Conservation (phyloP, 2,888 invertebrate species). For the Litoditis marina region DNA sequence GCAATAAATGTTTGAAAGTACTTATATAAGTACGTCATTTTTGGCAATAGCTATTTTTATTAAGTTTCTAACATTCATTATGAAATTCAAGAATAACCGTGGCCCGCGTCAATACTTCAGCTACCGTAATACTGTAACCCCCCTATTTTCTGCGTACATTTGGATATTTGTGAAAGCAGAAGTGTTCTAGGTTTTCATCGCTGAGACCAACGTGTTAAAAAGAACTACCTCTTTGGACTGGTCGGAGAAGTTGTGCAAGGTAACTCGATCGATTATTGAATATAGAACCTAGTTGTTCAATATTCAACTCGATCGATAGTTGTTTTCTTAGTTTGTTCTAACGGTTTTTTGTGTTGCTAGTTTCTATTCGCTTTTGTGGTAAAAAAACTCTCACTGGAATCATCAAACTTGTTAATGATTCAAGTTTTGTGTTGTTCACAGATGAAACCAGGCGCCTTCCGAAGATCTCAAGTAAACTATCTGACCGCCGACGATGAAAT, state of each 20-base stretch:
- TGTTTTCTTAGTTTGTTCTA: too few relatives aligned
- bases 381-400: background rate
- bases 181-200: constrained; percentile 1
- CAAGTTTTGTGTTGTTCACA: background rate
- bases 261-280: background rate
- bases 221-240: constrained; percentile 10
- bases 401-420: background rate
- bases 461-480: background rate
- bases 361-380: background rate
- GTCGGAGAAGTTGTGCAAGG: constrained; percentile 15
- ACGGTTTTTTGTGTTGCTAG: too few relatives aligned
- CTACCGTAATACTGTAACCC: too few relatives aligned
- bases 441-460: background rate
- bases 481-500: constrained; percentile 1
- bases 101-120: too few relatives aligned
- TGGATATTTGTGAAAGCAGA: too few relatives aligned
- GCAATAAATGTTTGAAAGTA: too few relatives aligned
- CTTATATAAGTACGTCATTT: too few relatives aligned
- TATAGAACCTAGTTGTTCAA: background rate
- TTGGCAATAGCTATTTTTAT: too few relatives aligned
- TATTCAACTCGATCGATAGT: background rate
- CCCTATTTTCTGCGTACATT: too few relatives aligned
- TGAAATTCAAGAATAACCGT: too few relatives aligned
- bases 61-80: too few relatives aligned
- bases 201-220: constrained; percentile 2